Evolutionary conservation across 2,113 vertebrate genomes (phyloP), one percentile per base, ranked within the genome.

Genomic region (Rhynchomys soricoides): DNA sequence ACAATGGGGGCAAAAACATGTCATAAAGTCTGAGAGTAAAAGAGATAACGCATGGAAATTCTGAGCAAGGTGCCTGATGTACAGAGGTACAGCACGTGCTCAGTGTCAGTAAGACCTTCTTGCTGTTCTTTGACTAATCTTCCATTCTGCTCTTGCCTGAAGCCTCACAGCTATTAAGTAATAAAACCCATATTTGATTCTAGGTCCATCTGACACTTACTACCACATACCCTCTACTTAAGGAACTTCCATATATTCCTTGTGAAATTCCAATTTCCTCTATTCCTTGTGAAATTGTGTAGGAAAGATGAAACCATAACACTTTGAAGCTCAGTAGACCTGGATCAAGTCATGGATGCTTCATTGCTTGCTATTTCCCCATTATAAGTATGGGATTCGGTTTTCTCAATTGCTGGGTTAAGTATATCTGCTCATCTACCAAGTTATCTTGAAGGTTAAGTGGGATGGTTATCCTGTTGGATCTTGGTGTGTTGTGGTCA

Each of bases 181-280:
- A 62, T 43, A 40, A 83, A 45, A 29, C 24, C 57, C n/a, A 10
- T 62, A 62, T 62, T 31, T 83, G 57, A 62, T 55, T 9, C 11
- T 11, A 86, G 17, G 62, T 50, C 45, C 70, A 31, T 70, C 45
- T 86, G 45, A n/a, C 26, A 19, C 3, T 86, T 45, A 86, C 29
- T 50, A 37, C 3, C 19, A 22, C 17, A 50, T 34, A 37, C 24
- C 52, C 31, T 86, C 5, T 3, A 2, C 66, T 45, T 8, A 37
- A 50, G 11, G 29, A 50, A 12, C 57, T 11, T 40, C 1, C 11
- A 1, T 71, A 2, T 8, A 0, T 40, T 3, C 13, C 13, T 11
- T 74, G 7, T 40, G 52, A 13, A 70, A 4, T 31, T 50, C n/a
- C n/a, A n/a, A n/a, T n/a, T n/a, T n/a, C n/a, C n/a, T 71, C 3